phyloP scores from a whole-genome alignment of 2,113 vertebrate genomes.

The Poicephalus gulielmi region DNA sequence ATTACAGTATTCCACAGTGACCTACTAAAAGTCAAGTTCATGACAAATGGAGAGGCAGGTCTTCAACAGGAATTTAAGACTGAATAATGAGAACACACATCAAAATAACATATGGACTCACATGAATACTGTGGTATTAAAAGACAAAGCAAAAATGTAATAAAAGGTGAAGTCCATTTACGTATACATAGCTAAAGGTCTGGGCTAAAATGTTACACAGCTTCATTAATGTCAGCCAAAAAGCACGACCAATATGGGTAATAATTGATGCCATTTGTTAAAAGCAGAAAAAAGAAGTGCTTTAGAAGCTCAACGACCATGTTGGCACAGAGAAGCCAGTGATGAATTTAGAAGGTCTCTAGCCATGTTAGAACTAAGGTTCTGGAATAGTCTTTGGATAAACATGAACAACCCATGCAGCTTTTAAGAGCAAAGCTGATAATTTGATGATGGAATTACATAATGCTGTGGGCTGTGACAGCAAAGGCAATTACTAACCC shows the following conservation, averaged over 20 bases:
- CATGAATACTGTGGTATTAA: not conserved
- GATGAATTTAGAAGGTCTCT: not conserved
- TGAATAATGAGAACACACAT: conserved; percentile 3
- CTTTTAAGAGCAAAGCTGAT: not conserved
- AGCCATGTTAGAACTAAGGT: not conserved
- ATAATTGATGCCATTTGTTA: conserved; percentile 17
- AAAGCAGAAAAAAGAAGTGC: not conserved
- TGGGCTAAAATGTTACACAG: not conserved
- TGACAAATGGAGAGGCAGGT: not conserved
- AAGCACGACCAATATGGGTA: not conserved
- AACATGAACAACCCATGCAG: not conserved
- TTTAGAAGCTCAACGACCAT: not conserved
- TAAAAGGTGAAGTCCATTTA: conserved; percentile 19
- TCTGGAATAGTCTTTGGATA: not conserved
- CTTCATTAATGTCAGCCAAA: conserved; percentile 12
- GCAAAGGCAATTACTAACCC: not conserved
- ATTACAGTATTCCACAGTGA: not conserved
- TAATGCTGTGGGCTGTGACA: not conserved
- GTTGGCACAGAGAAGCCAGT: not conserved
- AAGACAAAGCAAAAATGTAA: conserved; percentile 22
- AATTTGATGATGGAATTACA: not conserved
- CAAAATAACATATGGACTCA: conserved; percentile 2
- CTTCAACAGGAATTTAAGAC: not conserved
- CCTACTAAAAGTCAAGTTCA: conserved; percentile 48
- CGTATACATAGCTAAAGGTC: not conserved